These are phyloP conservation scores for Agrotis puta DNA, from an alignment of 2,888 invertebrate genomes.

Conservation along the genomic window DNA sequence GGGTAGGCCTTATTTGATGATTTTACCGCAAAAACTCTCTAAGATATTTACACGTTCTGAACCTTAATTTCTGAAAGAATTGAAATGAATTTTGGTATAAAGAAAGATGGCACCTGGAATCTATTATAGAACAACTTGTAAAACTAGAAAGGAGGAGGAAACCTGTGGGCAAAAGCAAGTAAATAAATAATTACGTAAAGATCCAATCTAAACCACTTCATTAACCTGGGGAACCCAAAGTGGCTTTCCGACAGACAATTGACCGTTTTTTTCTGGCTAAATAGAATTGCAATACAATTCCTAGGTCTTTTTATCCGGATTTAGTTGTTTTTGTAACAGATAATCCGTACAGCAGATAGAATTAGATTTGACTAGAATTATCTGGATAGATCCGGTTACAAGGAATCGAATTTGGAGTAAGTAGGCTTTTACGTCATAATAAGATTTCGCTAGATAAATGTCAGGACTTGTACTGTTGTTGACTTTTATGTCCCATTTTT, in stretches of 20 bases:
- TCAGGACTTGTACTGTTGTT: constrained; percentile 8
- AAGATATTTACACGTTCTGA: too few relatives aligned
- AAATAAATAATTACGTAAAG: background rate
- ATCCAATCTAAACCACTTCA: background rate
- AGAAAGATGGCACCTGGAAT: too few relatives aligned
- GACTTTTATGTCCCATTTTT: background rate
- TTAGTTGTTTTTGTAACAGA: constrained; percentile 35
- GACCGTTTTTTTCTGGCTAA: constrained; percentile 24
- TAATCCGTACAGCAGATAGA: constrained; percentile 20
- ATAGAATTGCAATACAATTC: constrained; percentile 43
- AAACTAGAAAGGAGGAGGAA: too few relatives aligned
- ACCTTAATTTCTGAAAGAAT: too few relatives aligned
- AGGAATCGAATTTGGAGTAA: constrained; percentile 31
- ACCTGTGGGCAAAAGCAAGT: too few relatives aligned
- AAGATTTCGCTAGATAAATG: constrained; percentile 3
- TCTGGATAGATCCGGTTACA: constrained; percentile 17
- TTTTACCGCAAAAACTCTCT: too few relatives aligned
- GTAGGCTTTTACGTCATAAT: constrained; percentile 17
- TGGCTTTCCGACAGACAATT: constrained; percentile 5
- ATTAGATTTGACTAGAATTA: constrained; percentile 34
- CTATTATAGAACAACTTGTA: too few relatives aligned
- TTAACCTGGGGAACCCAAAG: constrained; percentile 16
- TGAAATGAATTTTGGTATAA: too few relatives aligned
- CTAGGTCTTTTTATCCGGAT: constrained; percentile 25
- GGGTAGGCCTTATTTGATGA: too few relatives aligned